Base-by-base conservation (phyloP, 1,140 invertebrate species). In the Calycopis cecrops region DNA sequence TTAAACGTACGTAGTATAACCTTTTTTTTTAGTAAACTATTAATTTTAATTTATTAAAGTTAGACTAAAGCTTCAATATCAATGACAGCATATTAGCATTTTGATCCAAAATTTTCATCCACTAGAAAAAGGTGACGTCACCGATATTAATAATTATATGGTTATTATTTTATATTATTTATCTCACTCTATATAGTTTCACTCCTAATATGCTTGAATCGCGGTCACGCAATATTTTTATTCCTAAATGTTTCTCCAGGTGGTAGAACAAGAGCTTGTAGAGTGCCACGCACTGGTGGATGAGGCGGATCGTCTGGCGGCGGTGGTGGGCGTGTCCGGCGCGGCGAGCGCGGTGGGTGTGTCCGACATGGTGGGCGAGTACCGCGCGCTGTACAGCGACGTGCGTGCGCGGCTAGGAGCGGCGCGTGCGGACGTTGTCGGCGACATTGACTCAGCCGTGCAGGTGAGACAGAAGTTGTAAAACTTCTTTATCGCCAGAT, bases 391-490 rank as follows among this genome's bases (percentile, higher is more conserved):
- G n/a, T 71, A 67, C 48, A 67, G 65, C 0, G 83, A 86, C 44
- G 81, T 86, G n/a, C 52, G 65, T 21, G 66, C 71, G 9, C 53
- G 81, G 1, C 59, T 86, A 0, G 63, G 71, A 35, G 60, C 72
- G n/a, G 80, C 83, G 0, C 35, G 78, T 4, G 75, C 72, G 6
- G 78, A 83, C n/a, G 65, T 86, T 18, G 66, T 76, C 6, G 74
- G 69, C 0, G 79, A 84, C 42, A 76, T 83, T 0, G 82, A 85
- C 48, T 61, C 61, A 40, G 80, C 83, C 60, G 75, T 86, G n/a
- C 83, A 86, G 76, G 83, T 86, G 16, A 10, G 48, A 42, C 14
- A 14, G 21, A 6, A 28, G 21, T 28, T n/a, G n/a, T n/a, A n/a
- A n/a, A n/a, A n/a, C n/a, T n/a, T 28, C 21, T 28, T 2, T 28